These are phyloP conservation scores for Eupithecia vulgata DNA, from an alignment of 2,888 invertebrate genomes.

Conservation along the genomic window DNA sequence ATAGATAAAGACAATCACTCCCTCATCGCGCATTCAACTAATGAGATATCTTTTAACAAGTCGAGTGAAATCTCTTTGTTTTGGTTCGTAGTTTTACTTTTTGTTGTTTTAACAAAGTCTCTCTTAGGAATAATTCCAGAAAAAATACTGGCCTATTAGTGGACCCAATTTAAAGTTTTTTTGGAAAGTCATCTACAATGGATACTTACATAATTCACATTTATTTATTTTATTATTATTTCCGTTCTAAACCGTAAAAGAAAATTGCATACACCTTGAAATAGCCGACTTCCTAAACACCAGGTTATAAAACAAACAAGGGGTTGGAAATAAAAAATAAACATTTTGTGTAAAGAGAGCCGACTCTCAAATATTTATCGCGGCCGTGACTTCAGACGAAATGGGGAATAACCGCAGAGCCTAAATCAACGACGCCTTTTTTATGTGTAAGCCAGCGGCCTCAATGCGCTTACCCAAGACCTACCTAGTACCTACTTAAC, in stretches of 20 bases:
- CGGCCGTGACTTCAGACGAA: constrained; percentile 33
- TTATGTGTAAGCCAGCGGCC: constrained; percentile 14
- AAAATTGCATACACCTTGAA: constrained; percentile 5
- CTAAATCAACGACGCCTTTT: constrained; percentile 33
- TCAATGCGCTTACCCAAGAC: not conserved
- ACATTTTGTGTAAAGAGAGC: constrained; percentile 33
- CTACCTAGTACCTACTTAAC: not conserved
- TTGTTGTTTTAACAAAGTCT: constrained; percentile 9
- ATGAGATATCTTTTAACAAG: constrained; percentile 29
- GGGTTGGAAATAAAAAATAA: constrained; percentile 41
- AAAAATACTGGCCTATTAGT: constrained; percentile 9
- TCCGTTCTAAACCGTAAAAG: not conserved
- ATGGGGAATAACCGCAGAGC: constrained; percentile 31
- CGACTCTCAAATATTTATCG: constrained; percentile 40
- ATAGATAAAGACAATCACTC: constrained; percentile 24
- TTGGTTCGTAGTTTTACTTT: constrained; percentile 7
- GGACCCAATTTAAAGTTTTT: constrained; percentile 12
- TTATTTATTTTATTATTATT: not conserved
- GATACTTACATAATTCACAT: not conserved
- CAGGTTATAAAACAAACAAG: constrained; percentile 37
- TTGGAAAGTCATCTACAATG: not conserved
- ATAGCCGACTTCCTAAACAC: not conserved
- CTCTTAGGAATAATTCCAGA: constrained; percentile 1
- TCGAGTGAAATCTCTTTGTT: constrained; percentile 23
- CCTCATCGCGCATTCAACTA: constrained; percentile 27